Evolutionary conservation across 2,888 invertebrate species (phyloP).

Genomic region (Amblyjoppa proteus): DNA sequence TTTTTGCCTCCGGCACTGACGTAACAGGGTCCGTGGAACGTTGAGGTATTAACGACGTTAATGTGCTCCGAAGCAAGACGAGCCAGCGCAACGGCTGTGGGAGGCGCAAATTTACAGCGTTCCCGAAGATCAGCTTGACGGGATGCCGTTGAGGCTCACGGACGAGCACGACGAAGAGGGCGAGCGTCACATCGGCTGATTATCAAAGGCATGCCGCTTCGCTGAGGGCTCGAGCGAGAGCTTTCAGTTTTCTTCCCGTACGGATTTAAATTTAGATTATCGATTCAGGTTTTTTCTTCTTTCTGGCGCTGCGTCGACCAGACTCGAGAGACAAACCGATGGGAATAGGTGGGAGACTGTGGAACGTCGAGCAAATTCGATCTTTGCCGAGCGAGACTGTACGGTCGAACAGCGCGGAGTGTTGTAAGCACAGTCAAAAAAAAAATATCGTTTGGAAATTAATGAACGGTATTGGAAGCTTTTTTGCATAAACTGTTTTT

Average conservation of each 20-base stretch:
- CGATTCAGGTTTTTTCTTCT: constrained; percentile 27
- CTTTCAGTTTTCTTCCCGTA: constrained; percentile 19
- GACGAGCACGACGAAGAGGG: constrained; percentile 16
- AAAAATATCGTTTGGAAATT: too few species aligned
- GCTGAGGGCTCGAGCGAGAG: constrained; percentile 4
- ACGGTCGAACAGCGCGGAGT: not conserved
- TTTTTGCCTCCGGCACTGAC: not conserved
- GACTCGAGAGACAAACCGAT: constrained; percentile 5
- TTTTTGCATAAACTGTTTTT: too few species aligned
- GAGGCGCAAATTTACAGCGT: constrained; percentile 14
- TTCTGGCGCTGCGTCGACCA: not conserved
- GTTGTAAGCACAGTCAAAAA: not conserved
- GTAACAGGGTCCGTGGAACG: constrained; percentile 22
- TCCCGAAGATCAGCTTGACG: constrained; percentile 32
- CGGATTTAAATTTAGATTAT: constrained; percentile 41
- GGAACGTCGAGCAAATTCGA: not conserved
- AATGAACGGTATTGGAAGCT: too few species aligned
- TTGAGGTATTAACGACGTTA: constrained; percentile 38
- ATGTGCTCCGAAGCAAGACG: constrained; percentile 29
- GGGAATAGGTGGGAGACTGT: not conserved
- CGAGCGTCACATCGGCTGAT: constrained; percentile 40
- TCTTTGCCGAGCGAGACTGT: not conserved
- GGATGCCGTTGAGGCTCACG: constrained; percentile 8
- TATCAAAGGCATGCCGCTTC: constrained; percentile 20
- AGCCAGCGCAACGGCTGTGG: not conserved